A percentile compares a stretch with the other conserved stretches of the same genome.
phyloP scores from a whole-genome alignment of 2,888 invertebrate species.

The Minunthozetes semirufus region DNA sequence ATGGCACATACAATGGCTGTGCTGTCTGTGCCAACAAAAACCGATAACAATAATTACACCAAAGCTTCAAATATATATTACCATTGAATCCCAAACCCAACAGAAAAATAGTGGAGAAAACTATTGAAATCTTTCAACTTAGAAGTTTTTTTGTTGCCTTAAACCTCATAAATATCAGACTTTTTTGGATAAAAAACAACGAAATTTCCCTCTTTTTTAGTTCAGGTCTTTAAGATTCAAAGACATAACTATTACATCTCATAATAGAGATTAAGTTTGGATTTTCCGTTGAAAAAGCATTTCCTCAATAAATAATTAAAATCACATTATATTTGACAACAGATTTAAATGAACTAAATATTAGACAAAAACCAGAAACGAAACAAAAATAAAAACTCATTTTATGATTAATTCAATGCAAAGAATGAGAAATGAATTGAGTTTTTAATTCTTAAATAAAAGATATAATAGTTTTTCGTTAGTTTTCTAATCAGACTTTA shows the following conservation, averaged over 20 bases:
- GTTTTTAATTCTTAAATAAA: not conserved
- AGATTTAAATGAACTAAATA: not conserved
- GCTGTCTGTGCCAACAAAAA: constrained; percentile 12
- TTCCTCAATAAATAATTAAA: constrained; percentile 21
- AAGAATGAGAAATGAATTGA: not conserved
- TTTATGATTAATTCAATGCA: not conserved
- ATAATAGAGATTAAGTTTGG: constrained; percentile 13
- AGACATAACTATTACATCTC: constrained; percentile 15
- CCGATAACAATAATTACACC: constrained; percentile 27
- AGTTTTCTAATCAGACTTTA: not conserved
- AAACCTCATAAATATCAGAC: constrained; percentile 17
- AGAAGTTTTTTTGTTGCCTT: not conserved
- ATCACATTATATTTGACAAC: not conserved
- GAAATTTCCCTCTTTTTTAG: not conserved
- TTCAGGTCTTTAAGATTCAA: not conserved
- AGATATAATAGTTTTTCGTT: not conserved
- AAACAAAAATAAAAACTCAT: not conserved
- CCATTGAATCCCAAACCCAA: constrained; percentile 6
- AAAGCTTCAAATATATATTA: constrained; percentile 19
- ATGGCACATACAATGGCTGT: not conserved
- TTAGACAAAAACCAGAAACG: not conserved
- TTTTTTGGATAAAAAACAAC: not conserved
- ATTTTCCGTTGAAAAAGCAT: not conserved
- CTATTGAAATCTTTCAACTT: not conserved
- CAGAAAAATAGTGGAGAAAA: not conserved